Evolutionary conservation across 2,888 invertebrate species (phyloP), one percentile per base, ranked within the genome.

Genomic region (Psococerastis gibbosa): DNA sequence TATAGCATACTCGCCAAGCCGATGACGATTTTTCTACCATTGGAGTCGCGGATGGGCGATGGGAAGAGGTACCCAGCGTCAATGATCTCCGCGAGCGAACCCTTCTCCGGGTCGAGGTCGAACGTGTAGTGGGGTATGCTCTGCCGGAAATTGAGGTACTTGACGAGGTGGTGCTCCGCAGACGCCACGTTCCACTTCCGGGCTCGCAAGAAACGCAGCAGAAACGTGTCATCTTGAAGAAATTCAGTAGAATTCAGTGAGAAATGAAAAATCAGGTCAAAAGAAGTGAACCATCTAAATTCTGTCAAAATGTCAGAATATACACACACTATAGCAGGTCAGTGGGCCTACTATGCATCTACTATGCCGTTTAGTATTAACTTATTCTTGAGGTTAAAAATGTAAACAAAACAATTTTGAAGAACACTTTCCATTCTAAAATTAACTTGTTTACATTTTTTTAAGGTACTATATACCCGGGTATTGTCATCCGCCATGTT

Each of bases 161-260:
- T 69, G 58, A 84, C 78, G 43, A 82, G 67, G 17, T 78, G 76
- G 53, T 79, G 78, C 55, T 81, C 77, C 1, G 82, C 77, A 69
- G 78, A 76, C 2, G 77, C 75, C 1, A 84, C 75, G 56, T 78
- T 78, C 63, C 76, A 84, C 57, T 82, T 85, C 60, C 83, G 81
- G 47, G 74, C 71, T n/a, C 84, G 71, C 42, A 85, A 66, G 57
- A 81, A 85, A 47, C 79, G 70, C 43, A 85, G 65, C 35, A 85
- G 62, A 58, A 77, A 83, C 53, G 61, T 69, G 1, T 71, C 61
- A 62, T 82, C 81, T 81, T 63, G 27, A 27, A 27, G 8, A 27
- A 27, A 27, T 9, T 27, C 11, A 9, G 11, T n/a, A n/a, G n/a
- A n/a, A n/a, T n/a, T n/a, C n/a, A n/a, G n/a, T n/a, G n/a, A n/a